Evolutionary conservation across 2,113 vertebrate species (phyloP).

Genomic region (Tupaia chinensis): DNA sequence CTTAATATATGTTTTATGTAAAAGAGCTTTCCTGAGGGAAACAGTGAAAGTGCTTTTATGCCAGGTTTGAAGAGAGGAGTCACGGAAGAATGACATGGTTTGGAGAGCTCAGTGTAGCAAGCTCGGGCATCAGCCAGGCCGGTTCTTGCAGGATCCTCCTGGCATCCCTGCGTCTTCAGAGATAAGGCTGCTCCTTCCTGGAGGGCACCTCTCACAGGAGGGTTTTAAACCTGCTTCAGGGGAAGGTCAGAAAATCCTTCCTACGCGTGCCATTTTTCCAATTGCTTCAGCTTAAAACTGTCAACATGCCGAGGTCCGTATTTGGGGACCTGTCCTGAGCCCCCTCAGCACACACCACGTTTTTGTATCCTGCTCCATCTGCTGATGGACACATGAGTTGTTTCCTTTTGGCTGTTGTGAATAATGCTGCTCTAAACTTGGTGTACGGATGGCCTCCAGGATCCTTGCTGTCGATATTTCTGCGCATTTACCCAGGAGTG

Average conservation of each 20-base stretch:
- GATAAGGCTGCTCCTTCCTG: background rate
- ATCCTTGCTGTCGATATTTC: background rate
- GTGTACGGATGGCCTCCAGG: background rate
- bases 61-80: background rate
- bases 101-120: no score
- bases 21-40: background rate
- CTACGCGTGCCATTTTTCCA: background rate
- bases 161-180: background rate
- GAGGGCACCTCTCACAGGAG: background rate
- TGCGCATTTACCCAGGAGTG: background rate
- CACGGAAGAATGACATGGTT: fast-evolving
- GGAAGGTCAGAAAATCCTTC: background rate
- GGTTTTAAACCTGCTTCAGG: background rate
- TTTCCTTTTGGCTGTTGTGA: background rate
- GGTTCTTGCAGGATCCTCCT: background rate
- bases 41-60: background rate
- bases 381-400: background rate
- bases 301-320: background rate
- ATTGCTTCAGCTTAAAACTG: background rate
- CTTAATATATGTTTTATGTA: background rate
- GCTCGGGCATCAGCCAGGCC: no score
- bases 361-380: no score
- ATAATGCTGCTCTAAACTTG: fast-evolving
- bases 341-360: fast-evolving
- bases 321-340: background rate